A percentile compares a stretch with the other conserved stretches of the same genome.
phyloP scores from a whole-genome alignment of 2,888 invertebrate genomes.

The Pherbina coryleti region DNA sequence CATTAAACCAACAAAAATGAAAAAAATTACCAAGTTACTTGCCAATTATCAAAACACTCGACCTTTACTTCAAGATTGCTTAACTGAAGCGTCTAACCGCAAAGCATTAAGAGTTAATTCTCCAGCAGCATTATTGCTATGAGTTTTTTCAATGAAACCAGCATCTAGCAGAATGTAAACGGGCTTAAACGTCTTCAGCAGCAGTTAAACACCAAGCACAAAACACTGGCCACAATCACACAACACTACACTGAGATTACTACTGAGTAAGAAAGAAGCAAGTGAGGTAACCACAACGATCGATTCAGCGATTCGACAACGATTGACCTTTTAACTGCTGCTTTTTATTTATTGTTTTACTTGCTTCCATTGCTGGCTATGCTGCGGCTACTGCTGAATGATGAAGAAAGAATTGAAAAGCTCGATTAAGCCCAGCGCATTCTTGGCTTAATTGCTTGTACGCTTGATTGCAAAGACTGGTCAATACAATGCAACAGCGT shows the following conservation, averaged over 20 bases:
- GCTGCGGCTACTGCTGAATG: not conserved
- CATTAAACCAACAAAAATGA: no score
- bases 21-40: no score
- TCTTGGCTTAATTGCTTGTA: conserved; percentile 9
- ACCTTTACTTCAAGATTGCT: no score
- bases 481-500: not conserved
- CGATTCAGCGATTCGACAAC: not conserved
- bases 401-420: not conserved
- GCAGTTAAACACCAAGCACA: not conserved
- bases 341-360: not conserved
- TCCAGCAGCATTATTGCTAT: not conserved
- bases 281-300: not conserved
- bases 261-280: not conserved
- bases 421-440: not conserved
- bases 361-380: not conserved
- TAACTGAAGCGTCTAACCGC: not conserved
- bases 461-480: not conserved
- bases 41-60: no score
- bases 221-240: not conserved
- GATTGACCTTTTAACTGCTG: conserved; percentile 25
- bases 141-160: not conserved
- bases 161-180: no score
- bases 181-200: not conserved
- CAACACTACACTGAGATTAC: not conserved
- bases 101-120: not conserved